Base-by-base conservation (phyloP, 2,888 invertebrate genomes). In the Tyria jacobaeae region DNA sequence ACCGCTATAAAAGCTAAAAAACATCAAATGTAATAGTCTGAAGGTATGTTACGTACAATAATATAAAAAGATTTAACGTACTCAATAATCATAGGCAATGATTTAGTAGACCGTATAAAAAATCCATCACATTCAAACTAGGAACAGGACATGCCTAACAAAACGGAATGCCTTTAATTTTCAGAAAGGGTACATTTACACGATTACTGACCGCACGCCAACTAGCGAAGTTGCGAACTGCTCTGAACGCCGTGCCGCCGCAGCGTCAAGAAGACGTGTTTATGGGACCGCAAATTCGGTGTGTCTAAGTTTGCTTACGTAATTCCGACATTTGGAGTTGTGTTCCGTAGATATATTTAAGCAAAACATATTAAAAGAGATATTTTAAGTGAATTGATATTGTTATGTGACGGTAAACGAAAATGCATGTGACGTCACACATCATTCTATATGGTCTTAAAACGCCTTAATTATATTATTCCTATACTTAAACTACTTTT, bases 241-340 rank as follows among this genome's bases (percentile, higher is more conserved):
- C 54, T 54, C 71, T 50, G n/a, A 35, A 54, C 50, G 47, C 67
- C 70, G 39, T 55, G 31, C 52, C 50, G 47, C 67, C 70, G 39
- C 57, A 64, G 54, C 68, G 74, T 72, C 78, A 73, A 65, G 67
- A 63, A 73, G 80, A 82, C 81, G 78, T 80, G 78, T 83, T 83
- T 81, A 82, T 77, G 78, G 70, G 69, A 79, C 83, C 83, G 75
- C 83, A 81, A 80, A 71, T 75, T 73, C 65, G 62, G 66, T 70
- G 58, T 25, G 15, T 35, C 37, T 47, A 17, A 57, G 12, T 62
- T 52, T 12, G 17, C 25, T 62, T 56, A 66, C 52, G 39, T 52
- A 39, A 53, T 48, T 60, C 25, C 35, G 35, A 14, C 35, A 47
- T 35, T 41, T 34, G 47, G 31, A 35, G 31, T 24, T 14, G n/a